A percentile compares a stretch with the other conserved stretches of the same genome.
Conservation (phyloP, 2,113 vertebrate species). For the Kryptolebias marmoratus region DNA sequence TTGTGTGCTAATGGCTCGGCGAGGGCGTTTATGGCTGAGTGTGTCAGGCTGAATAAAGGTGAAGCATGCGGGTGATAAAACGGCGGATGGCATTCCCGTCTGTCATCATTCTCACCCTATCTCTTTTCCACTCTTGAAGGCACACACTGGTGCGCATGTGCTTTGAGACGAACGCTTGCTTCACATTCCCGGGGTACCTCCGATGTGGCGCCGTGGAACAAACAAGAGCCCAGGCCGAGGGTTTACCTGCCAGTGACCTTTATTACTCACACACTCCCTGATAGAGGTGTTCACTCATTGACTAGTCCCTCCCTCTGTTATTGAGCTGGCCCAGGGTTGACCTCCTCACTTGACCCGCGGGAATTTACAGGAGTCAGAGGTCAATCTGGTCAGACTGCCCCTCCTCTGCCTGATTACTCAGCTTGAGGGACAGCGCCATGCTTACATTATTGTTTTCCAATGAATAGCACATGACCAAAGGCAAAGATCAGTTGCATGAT, state of each 20-base stretch:
- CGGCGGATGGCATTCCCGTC: slow-evolving; percentile 76
- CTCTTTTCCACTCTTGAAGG: slow-evolving; percentile 50
- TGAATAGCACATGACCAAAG: slow-evolving; percentile 53
- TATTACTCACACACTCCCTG: slow-evolving; percentile 13
- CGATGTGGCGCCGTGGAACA: slow-evolving; percentile 62
- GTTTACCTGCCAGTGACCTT: slow-evolving; percentile 73
- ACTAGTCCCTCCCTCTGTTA: slow-evolving; percentile 44
- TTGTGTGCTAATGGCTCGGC: slow-evolving; percentile 47
- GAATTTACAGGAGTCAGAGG: slow-evolving; percentile 68
- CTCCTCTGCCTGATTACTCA: slow-evolving; percentile 47
- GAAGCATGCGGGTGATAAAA: slow-evolving; percentile 75
- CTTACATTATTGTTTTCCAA: slow-evolving; percentile 66
- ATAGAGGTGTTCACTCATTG: slow-evolving; percentile 63
- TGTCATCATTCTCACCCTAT: slow-evolving; percentile 70
- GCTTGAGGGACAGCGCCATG: slow-evolving; percentile 42
- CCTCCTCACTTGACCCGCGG: slow-evolving; percentile 65
- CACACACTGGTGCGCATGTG: slow-evolving; percentile 15
- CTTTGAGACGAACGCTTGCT: slow-evolving; percentile 33
- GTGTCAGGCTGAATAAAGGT: slow-evolving; percentile 68
- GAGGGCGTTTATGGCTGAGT: slow-evolving; percentile 58
- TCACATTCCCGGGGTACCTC: slow-evolving; percentile 38
- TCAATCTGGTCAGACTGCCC: slow-evolving; percentile 66
- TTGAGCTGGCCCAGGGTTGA: slow-evolving; percentile 60
- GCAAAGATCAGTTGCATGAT: slow-evolving; percentile 33
- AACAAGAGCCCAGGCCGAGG: slow-evolving; percentile 60